Evolutionary conservation across 2,113 vertebrate species (phyloP).

Genomic region (Phalacrocorax pelagicus): DNA sequence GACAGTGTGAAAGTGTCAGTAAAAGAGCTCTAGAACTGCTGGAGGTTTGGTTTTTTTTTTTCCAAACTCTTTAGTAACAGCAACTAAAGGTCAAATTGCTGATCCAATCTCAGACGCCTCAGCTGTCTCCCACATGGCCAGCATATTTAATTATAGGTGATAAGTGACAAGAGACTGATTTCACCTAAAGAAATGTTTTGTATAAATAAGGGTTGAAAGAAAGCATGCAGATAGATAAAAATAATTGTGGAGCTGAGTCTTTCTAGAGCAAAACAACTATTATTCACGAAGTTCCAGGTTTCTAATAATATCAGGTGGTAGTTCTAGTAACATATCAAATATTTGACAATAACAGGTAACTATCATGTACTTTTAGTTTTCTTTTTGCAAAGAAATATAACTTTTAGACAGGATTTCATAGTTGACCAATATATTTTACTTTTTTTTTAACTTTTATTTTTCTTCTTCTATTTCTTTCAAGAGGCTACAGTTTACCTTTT

Average conservation of each 20-base stretch:
- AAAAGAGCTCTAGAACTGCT: neutral
- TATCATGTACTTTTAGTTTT: neutral
- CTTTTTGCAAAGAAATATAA: neutral
- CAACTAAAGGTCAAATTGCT: neutral
- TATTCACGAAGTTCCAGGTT: neutral
- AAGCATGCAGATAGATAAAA: neutral
- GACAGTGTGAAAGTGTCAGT: neutral
- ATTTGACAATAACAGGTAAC: neutral
- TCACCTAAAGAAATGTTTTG: neutral
- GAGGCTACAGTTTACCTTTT: neutral
- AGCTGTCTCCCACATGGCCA: neutral
- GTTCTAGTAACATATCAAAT: neutral
- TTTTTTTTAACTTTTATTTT: neutral
- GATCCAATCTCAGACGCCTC: neutral
- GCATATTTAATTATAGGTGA: neutral
- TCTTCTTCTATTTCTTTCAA: neutral
- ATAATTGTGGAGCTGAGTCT: neutral
- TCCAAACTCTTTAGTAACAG: neutral
- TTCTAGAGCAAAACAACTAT: neutral
- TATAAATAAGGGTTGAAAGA: neutral
- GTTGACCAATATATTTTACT: neutral
- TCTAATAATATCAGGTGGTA: neutral
- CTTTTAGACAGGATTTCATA: neutral
- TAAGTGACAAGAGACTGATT: neutral
- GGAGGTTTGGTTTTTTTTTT: neutral